Base-by-base conservation (phyloP, 2,113 vertebrate genomes). In the Labeo catla region DNA sequence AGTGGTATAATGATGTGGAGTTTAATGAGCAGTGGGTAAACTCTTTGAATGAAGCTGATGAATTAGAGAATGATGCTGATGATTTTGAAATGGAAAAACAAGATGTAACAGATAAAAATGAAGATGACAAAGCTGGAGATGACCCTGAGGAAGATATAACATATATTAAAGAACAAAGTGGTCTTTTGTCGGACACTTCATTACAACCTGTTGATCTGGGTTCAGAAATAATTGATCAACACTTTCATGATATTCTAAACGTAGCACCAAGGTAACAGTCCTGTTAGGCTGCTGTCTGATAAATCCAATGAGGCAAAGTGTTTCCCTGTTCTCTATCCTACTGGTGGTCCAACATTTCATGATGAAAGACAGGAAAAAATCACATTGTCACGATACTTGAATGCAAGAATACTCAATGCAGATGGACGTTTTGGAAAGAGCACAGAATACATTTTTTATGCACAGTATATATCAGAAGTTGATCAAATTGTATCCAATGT, bases 291-390 rank as follows among this genome's bases (percentile, higher is more conserved):
- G 11, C 28, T 88, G 28, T 28, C n/a, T n/a, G n/a, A n/a, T n/a
- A n/a, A n/a, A n/a, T n/a, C n/a, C n/a, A n/a, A n/a, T 82, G 87
- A 85, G 34, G 83, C 68, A 23, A 85, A 88, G 52, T 86, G 87
- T 74, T 88, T 86, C 21, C 87, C 84, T 39, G 73, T 84, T 4
- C 23, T 88, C 7, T 88, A 57, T 79, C 87, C 84, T 1, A 36
- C 2, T 12, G 87, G 61, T 59, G 47, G 59, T 5, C 47, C 28
- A 4, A 79, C 80, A 6, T 88, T 83, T 61, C 74, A 84, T 73
- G 66, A 73, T 54, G 12, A 28, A 19, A 73, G 74, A 80, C 6
- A 50, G 21, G 4, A 68, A 50, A 80, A 79, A 65, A 52, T 84
- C 9, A 86, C 68, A 8, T 47, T 85, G 57, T 34, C 83, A 47